Conservation (phyloP, 2,797 vertebrate genomes). For the Oceanodroma leucorhoa region DNA sequence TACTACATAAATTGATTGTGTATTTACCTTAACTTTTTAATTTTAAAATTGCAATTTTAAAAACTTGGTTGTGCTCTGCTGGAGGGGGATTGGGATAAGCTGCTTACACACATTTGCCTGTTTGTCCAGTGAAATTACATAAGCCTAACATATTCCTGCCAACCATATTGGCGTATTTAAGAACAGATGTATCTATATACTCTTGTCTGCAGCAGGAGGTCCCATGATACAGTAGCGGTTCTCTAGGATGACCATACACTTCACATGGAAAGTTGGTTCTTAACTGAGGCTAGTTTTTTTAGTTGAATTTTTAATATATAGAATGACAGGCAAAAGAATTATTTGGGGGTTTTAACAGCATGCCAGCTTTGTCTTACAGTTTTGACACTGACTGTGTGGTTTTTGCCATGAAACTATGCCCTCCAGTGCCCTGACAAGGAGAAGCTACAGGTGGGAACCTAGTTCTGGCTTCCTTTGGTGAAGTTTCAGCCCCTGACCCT, state of each 20-base stretch:
- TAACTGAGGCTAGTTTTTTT: conserved; percentile 39
- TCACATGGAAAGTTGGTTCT: conserved; percentile 48
- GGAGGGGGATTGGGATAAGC: conserved; percentile 75
- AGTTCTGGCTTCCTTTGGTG: conserved; percentile 31
- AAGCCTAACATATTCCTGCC: conserved; percentile 70
- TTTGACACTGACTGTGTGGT: conserved; percentile 13
- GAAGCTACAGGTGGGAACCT: conserved; percentile 37
- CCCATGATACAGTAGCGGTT: conserved; percentile 51
- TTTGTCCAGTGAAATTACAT: conserved; percentile 74
- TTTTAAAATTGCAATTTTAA: conserved; percentile 78
- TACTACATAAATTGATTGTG: conserved; percentile 83
- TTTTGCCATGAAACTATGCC: conserved; percentile 49
- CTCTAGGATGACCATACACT: conserved; percentile 39
- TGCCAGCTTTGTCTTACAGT: not conserved
- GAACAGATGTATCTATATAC: conserved; percentile 42
- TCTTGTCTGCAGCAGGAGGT: conserved; percentile 72
- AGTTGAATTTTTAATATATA: conserved; percentile 38
- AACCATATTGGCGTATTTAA: conserved; percentile 42
- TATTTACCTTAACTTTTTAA: conserved; percentile 81
- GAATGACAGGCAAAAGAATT: conserved; percentile 34
- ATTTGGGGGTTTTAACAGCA: not conserved
- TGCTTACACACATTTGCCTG: conserved; percentile 76
- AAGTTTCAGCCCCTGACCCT: conserved; percentile 44
- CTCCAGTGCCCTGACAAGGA: conserved; percentile 44
- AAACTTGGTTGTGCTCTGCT: conserved; percentile 81